Conservation (phyloP, 2,113 vertebrate genomes). For the Mystacornis crossleyi region DNA sequence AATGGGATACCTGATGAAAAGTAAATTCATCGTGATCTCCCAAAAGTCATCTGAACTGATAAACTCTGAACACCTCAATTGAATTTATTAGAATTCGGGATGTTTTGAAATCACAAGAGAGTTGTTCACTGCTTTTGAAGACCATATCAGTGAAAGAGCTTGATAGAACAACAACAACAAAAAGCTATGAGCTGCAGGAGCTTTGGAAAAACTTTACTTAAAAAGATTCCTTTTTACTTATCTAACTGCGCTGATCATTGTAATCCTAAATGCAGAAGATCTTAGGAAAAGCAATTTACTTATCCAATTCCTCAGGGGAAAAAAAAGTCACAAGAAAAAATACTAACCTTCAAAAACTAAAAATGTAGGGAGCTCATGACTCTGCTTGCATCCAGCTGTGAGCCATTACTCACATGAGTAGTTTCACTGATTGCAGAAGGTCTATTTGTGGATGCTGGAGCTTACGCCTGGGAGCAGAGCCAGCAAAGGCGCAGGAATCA, state of each 20-base stretch:
- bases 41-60: background rate
- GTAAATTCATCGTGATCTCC: background rate
- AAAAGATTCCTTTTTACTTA: background rate
- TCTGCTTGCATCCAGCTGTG: conserved; percentile 19
- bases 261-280: background rate
- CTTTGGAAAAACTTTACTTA: background rate
- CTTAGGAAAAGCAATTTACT: conserved; percentile 13
- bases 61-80: background rate
- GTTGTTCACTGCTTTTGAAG: background rate
- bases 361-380: conserved; percentile 10
- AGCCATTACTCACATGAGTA: conserved; percentile 53
- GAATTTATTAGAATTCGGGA: background rate
- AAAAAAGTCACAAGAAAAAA: background rate
- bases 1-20: background rate
- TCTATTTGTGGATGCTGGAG: conserved; percentile 33
- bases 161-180: background rate
- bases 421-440: conserved; percentile 23
- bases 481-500: background rate
- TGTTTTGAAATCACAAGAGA: background rate
- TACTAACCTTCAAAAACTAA: background rate
- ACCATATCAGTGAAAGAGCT: background rate
- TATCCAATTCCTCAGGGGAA: background rate
- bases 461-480: background rate
- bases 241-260: background rate
- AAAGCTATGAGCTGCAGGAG: background rate